Percentiles rank a stretch among this genome's conserved stretches.
Conservation (phyloP, 2,888 invertebrate genomes). For the Drosophila pseudotakahashii region DNA sequence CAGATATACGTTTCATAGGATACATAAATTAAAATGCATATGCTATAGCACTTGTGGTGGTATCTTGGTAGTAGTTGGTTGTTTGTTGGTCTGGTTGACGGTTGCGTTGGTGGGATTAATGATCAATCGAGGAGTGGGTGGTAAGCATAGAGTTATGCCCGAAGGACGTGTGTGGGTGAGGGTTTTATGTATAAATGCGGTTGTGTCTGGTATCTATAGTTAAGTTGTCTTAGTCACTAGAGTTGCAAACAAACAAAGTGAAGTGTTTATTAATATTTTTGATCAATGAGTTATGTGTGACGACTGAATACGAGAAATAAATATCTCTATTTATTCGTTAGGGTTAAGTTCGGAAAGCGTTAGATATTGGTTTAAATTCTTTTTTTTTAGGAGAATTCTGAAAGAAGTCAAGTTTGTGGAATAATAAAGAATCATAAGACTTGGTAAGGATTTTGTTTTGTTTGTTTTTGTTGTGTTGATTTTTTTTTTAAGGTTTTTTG, state of each 20-base stretch:
- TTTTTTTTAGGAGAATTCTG: slow-evolving; percentile 27
- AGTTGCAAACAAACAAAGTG: slow-evolving; percentile 76
- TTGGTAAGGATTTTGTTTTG: slow-evolving; percentile 53
- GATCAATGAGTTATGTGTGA: slow-evolving; percentile 79
- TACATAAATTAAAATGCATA: slow-evolving; percentile 20
- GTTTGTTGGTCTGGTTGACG: slow-evolving; percentile 28
- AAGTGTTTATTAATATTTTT: slow-evolving; percentile 58
- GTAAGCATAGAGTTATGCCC: slow-evolving; percentile 54
- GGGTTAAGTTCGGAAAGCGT: slow-evolving; percentile 66
- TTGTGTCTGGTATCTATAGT: slow-evolving; percentile 60
- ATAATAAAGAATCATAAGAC: slow-evolving; percentile 62
- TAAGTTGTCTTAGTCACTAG: slow-evolving; percentile 63
- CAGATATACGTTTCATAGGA: slow-evolving; percentile 14
- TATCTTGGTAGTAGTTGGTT: slow-evolving; percentile 24
- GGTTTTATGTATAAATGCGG: slow-evolving; percentile 26
- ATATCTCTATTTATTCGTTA: slow-evolving; percentile 16
- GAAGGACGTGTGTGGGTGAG: slow-evolving; percentile 40
- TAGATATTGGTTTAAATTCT: slow-evolving; percentile 52
- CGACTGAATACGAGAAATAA: slow-evolving; percentile 48
- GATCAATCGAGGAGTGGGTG: slow-evolving; percentile 25
- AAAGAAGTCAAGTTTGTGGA: slow-evolving; percentile 43
- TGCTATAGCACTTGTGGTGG: slow-evolving; percentile 35
- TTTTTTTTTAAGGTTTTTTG: slow-evolving; percentile 60
- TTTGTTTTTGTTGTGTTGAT: slow-evolving; percentile 53
- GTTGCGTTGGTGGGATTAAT: slow-evolving; percentile 36